Evolutionary conservation across 1,140 invertebrate species (phyloP), one percentile per base, ranked within the genome.

Genomic region (Diorhabda elongata): DNA sequence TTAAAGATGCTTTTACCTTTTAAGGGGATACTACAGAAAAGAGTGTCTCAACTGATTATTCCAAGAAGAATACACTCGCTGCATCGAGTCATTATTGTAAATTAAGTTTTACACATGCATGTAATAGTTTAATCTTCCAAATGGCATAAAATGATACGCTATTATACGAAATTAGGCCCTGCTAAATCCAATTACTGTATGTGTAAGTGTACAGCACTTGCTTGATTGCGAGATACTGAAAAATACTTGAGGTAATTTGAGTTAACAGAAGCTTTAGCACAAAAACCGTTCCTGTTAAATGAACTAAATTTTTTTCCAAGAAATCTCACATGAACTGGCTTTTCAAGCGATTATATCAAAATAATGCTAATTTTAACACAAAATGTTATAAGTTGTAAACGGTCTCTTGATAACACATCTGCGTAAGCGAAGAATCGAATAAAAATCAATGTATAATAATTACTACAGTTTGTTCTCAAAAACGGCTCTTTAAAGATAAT

Each of bases 61-160:
- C 47, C 47, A n/a, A 52, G 47, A 52, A 52, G n/a, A 52, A 52
- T n/a, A 52, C n/a, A 52, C 47, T 52, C 47, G 6, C 47, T 52
- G n/a, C n/a, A n/a, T 6, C 47, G 2, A 8, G 6, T 8, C 47
- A 52, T 52, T 52, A 52, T 52, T 52, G 6, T 52, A 52, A 52
- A 52, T 52, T 52, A n/a, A 52, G 47, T 52, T 52, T 52, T n/a
- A 52, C 47, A 52, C 47, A 52, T 52, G 47, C 47, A n/a, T 52
- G n/a, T 52, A 52, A 52, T 52, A 6, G 47, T 52, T 52, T 52
- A 52, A 52, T 52, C n/a, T 52, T 52, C 47, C 47, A 52, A 52
- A 52, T 52, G n/a, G 47, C 47, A 52, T 52, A 52, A 52, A 52
- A 52, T 52, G 47, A 52, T 52, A 52, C 47, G 47, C 47, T 52